Base-by-base conservation (phyloP, 2,113 vertebrate genomes). In the Pundamilia nyererei region DNA sequence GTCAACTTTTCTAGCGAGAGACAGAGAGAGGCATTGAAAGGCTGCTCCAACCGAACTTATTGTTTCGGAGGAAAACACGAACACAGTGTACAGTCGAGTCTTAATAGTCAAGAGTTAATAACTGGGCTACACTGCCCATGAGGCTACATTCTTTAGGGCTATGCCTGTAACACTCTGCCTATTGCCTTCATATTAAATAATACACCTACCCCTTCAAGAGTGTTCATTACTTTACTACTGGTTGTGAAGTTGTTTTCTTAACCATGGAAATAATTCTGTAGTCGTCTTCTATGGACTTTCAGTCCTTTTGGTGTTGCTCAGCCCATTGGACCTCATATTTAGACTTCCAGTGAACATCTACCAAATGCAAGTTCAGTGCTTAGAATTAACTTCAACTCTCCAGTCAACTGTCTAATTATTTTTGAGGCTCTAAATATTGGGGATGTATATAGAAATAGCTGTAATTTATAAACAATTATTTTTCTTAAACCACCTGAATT, bases 1-100 rank as follows among this genome's bases (percentile, higher is more conserved):
- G 42, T 45, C 42, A 45, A 7, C 3, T 45, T 45, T 45, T 13
- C 42, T 45, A 15, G 42, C 2, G 13, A 1, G 45, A 7, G 14
- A 14, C 54, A 4, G 13, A 58, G 2, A 58, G 55, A 58, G 55
- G 7, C 0, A 14, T 17, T 58, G 55, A 58, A 58, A 58, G 55
- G 55, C 26, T 58, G 26, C 55, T 31, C 7, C 55, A 58, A 31
- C 0, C 3, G 9, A 38, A 10, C 35, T 38, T 38, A 38, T 38
- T 38, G 35, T 53, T 26, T 55, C 1, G 1, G 12, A 55, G 54
- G 12, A 26, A 55, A 55, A 0, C 12, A 26, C 54, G 0, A 26
- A 26, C 21, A 55, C 6, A 0, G 54, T 26, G 54, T 55, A 55
- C 21, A 26, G 54, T 55, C 6, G 6, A 55, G 54, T 55, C 6